Conservation (phyloP, 1,140 invertebrate species). For the Amphibalanus amphitrite region DNA sequence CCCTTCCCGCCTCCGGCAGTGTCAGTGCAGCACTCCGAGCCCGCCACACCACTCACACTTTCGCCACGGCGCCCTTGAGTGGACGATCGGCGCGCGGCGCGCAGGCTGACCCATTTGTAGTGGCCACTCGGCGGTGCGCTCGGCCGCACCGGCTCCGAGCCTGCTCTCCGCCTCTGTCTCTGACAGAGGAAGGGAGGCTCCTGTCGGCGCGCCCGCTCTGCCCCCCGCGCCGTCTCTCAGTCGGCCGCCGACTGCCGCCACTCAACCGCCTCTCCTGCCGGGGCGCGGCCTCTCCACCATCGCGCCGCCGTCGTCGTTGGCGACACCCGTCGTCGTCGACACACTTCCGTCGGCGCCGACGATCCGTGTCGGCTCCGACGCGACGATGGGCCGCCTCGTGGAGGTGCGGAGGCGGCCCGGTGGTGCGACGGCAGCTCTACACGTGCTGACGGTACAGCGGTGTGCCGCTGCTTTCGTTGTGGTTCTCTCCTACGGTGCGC, state of each 20-base stretch:
- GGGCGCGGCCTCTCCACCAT: not conserved
- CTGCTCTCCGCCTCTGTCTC: too few relatives aligned
- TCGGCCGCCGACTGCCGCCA: too few relatives aligned
- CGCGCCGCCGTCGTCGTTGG: not conserved
- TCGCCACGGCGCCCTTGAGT: not conserved
- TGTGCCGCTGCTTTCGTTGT: not conserved
- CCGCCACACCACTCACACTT: not conserved
- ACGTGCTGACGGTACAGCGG: not conserved
- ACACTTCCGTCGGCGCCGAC: not conserved
- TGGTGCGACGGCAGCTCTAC: too few relatives aligned
- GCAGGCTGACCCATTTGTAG: not conserved
- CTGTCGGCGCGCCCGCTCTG: too few relatives aligned
- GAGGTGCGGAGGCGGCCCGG: not conserved
- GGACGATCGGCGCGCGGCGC: not conserved
- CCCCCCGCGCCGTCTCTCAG: too few relatives aligned
- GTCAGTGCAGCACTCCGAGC: too few relatives aligned
- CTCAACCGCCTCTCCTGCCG: too few relatives aligned
- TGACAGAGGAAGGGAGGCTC: too few relatives aligned
- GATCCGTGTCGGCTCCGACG: not conserved
- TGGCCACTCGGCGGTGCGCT: not conserved
- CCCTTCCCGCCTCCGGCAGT: too few relatives aligned
- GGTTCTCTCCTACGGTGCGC: not conserved
- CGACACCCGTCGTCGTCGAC: not conserved
- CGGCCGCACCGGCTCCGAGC: too few relatives aligned
- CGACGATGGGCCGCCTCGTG: not conserved